Conservation (phyloP, 2,888 invertebrate species). For the Watsonalla cultraria region DNA sequence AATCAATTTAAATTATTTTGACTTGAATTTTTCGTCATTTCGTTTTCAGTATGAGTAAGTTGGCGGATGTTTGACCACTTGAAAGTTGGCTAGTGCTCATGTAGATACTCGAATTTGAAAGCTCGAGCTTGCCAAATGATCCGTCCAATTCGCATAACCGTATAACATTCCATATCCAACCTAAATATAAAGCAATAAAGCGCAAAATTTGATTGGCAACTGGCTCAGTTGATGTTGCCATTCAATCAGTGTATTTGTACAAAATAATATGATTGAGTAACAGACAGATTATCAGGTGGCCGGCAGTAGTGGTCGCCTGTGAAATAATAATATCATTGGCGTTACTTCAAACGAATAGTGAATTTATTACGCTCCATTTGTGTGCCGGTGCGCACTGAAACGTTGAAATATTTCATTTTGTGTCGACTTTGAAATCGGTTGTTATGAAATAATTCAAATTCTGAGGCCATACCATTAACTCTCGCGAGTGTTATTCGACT, state of each 20-base stretch:
- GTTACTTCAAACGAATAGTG: conserved; percentile 34
- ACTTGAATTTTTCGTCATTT: conserved; percentile 4
- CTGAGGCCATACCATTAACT: neutral
- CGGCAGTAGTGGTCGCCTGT: conserved; percentile 23
- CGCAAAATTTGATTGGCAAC: conserved; percentile 21
- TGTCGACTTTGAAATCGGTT: neutral
- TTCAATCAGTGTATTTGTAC: conserved; percentile 21
- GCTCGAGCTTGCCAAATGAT: conserved; percentile 37
- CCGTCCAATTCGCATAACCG: conserved; percentile 17
- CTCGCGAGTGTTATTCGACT: too few relatives aligned
- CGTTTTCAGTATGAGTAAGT: conserved; percentile 15
- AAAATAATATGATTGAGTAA: conserved; percentile 28
- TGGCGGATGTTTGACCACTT: conserved; percentile 30
- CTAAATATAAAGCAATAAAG: conserved; percentile 16
- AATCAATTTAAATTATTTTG: neutral
- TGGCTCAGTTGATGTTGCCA: conserved; percentile 10
- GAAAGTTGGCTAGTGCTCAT: conserved; percentile 33
- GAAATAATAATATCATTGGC: conserved; percentile 37
- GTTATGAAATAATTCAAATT: neutral
- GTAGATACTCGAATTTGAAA: conserved; percentile 32
- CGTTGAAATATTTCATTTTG: conserved; percentile 41
- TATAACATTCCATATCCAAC: conserved; percentile 3
- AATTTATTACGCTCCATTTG: conserved; percentile 61
- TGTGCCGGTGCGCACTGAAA: conserved; percentile 48
- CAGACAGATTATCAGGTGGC: conserved; percentile 22